These are phyloP conservation scores for Bucco capensis DNA, from an alignment of 2,113 vertebrate genomes.

Conservation along the genomic window DNA sequence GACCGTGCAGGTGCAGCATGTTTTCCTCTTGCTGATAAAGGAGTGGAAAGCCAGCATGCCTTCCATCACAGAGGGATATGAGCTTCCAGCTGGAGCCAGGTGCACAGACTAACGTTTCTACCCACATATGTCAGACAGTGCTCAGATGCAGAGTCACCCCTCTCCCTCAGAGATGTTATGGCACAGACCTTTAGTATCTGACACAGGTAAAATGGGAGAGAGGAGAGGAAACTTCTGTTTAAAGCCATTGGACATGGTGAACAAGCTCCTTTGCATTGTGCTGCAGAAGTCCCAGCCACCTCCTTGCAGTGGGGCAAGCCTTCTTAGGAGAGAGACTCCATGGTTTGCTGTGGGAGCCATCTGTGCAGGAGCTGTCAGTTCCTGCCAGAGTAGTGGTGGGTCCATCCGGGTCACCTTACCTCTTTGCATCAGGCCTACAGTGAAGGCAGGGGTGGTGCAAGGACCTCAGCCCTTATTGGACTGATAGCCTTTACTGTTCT, in stretches of 20 bases:
- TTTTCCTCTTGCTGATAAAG: not conserved
- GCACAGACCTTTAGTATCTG: not conserved
- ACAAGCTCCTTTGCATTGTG: not conserved
- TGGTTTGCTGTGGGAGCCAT: not conserved
- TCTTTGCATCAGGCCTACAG: not conserved
- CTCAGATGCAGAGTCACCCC: not conserved
- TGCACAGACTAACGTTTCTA: not conserved
- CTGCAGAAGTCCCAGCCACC: not conserved
- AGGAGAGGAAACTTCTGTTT: not conserved
- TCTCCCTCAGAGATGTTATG: not conserved
- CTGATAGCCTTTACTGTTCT: not conserved
- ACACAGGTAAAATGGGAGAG: rapidly evolving
- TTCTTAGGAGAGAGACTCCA: not conserved
- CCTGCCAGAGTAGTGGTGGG: not conserved
- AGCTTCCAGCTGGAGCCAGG: not conserved
- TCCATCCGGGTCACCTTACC: not conserved
- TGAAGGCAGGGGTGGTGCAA: not conserved
- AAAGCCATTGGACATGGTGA: not conserved
- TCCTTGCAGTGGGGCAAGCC: rapidly evolving
- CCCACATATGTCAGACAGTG: not conserved
- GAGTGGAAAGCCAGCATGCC: not conserved
- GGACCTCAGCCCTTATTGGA: not conserved
- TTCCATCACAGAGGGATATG: not conserved
- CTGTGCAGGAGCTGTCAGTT: not conserved
- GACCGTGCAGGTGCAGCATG: not conserved